Evolutionary conservation across 2,113 vertebrate genomes (phyloP).

Genomic region (Danionella cerebrum): DNA sequence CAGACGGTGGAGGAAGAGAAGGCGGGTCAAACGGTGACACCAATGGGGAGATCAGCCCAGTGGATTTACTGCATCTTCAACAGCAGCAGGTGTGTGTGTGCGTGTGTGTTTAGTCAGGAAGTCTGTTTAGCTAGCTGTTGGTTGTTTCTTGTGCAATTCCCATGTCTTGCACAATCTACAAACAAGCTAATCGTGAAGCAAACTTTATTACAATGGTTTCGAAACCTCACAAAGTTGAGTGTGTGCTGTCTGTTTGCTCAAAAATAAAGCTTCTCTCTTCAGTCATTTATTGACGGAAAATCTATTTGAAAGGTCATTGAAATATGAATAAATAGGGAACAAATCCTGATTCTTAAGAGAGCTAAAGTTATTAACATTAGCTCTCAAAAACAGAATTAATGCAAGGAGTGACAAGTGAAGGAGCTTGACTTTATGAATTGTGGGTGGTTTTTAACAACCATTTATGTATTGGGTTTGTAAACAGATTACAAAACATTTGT

Average conservation of each 20-base stretch:
- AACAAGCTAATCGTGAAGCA: slow-evolving; percentile 20
- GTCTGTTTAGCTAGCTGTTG: slow-evolving; percentile 27
- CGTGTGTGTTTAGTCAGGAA: slow-evolving; percentile 1
- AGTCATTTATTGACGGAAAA: neutral
- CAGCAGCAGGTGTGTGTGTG: slow-evolving; percentile 85
- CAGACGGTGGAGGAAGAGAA: slow-evolving; percentile 77
- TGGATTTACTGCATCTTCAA: slow-evolving; percentile 94
- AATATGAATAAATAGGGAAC: too few species aligned
- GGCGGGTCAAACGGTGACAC: slow-evolving; percentile 72
- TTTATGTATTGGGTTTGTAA: too few species aligned
- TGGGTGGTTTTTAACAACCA: too few species aligned
- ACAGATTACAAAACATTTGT: too few species aligned
- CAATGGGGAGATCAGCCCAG: slow-evolving; percentile 91
- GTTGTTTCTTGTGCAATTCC: slow-evolving; percentile 34
- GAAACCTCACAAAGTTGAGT: neutral
- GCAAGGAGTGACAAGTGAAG: too few species aligned
- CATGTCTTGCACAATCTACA: slow-evolving; percentile 24
- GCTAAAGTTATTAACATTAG: too few species aligned
- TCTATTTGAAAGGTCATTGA: neutral
- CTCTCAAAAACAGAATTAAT: too few species aligned
- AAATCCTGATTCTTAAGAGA: too few species aligned
- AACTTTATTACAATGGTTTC: neutral
- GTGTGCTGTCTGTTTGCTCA: neutral
- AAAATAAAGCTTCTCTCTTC: too few species aligned
- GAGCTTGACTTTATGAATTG: too few species aligned